A percentile compares a stretch with the other conserved stretches of the same genome.
These are phyloP conservation scores for Orius insidiosus DNA, from an alignment of 1,140 invertebrate genomes.

Conservation along the genomic window DNA sequence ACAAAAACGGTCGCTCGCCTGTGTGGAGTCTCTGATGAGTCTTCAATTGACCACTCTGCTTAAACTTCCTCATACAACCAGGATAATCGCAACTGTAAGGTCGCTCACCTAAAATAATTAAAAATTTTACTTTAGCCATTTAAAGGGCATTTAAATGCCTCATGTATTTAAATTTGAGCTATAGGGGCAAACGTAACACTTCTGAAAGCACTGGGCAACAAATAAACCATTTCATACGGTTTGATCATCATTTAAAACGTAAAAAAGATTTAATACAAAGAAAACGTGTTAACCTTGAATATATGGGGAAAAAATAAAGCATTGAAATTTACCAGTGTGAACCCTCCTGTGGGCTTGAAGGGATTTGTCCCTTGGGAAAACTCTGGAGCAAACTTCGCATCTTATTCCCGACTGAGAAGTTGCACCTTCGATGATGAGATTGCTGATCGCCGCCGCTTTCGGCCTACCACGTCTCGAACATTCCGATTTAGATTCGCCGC, in stretches of 20 bases:
- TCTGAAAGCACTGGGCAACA: no score
- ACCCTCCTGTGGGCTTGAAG: slow-evolving; percentile 64
- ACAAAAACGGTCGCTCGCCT: slow-evolving; percentile 66
- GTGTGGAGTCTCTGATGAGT: slow-evolving; percentile 69
- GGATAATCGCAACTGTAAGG: slow-evolving; percentile 66
- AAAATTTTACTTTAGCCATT: no score
- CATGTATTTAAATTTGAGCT: no score
- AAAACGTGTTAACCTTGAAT: no score
- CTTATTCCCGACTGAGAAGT: slow-evolving; percentile 53
- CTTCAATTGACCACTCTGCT: slow-evolving; percentile 68
- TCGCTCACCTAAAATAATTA: slow-evolving; percentile 52
- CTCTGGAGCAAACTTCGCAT: slow-evolving; percentile 53
- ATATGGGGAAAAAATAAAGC: no score
- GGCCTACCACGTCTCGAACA: slow-evolving; percentile 40
- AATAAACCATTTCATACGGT: no score
- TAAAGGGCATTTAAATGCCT: no score
- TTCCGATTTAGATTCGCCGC: background rate
- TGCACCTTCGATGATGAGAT: slow-evolving; percentile 53
- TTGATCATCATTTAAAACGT: no score
- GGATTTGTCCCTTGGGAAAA: slow-evolving; percentile 69
- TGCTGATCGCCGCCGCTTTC: slow-evolving; percentile 49
- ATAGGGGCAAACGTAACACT: no score
- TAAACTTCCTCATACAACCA: slow-evolving; percentile 55
- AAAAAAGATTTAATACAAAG: no score
- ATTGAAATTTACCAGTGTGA: slow-evolving; percentile 67